These are phyloP conservation scores for Turdus rufiventris DNA, from an alignment of 2,113 vertebrate genomes.

Conservation along the genomic window DNA sequence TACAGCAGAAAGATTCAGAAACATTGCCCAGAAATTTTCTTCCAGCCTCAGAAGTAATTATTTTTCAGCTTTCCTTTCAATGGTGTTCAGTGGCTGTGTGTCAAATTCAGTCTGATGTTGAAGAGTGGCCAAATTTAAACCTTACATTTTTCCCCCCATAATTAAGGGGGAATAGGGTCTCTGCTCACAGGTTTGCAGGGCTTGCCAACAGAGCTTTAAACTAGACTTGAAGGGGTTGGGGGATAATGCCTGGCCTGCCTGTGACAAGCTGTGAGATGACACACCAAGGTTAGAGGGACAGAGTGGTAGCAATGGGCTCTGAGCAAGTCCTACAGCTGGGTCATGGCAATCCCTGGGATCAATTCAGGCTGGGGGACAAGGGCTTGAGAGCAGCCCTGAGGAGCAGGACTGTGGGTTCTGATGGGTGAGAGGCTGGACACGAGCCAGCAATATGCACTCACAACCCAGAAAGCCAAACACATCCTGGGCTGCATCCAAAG, in stretches of 20 bases:
- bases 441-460: accelerated
- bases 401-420: background rate
- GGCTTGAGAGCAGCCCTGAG: background rate
- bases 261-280: background rate
- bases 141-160: background rate
- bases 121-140: background rate
- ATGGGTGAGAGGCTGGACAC: background rate
- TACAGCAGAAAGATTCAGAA: background rate
- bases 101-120: background rate
- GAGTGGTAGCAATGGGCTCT: background rate
- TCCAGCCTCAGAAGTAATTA: background rate
- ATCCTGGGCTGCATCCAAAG: background rate
- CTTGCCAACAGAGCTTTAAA: background rate
- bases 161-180: background rate
- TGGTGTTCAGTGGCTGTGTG: background rate
- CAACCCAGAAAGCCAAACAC: accelerated
- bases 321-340: background rate
- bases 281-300: background rate
- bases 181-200: background rate
- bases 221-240: background rate
- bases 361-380: background rate
- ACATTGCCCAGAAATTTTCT: background rate
- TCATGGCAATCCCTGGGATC: background rate
- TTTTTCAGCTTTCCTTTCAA: background rate
- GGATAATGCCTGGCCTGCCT: background rate